Percentiles rank a stretch among this genome's conserved stretches.
phyloP scores from a whole-genome alignment of 2,888 invertebrate species.

The Scaptomyza polygonia region DNA sequence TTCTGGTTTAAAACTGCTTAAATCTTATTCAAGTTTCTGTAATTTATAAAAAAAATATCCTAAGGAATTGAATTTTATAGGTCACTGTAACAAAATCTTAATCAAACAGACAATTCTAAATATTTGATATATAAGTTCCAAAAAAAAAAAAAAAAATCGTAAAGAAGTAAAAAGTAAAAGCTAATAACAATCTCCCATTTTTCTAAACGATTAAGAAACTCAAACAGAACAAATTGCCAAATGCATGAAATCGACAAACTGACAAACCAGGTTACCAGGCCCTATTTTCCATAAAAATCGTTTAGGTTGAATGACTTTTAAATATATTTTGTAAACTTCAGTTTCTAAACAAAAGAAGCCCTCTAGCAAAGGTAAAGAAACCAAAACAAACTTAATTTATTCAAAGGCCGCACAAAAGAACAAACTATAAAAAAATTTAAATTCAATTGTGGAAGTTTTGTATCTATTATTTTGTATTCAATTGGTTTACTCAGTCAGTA shows the following conservation, averaged over 20 bases:
- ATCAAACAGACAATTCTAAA: background rate
- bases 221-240: slow-evolving; percentile 26
- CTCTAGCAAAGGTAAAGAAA: slow-evolving; percentile 29
- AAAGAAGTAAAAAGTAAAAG: slow-evolving; percentile 55
- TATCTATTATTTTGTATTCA: slow-evolving; percentile 24
- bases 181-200: slow-evolving; percentile 10
- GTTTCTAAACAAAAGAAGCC: slow-evolving; percentile 46
- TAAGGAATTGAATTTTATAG: background rate
- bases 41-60: background rate
- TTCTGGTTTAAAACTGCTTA: too few species aligned
- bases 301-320: slow-evolving; percentile 72
- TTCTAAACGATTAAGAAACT: slow-evolving; percentile 14
- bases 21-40: too few species aligned
- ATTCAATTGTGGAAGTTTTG: slow-evolving; percentile 11
- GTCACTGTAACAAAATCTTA: background rate
- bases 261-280: slow-evolving; percentile 54
- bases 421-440: slow-evolving; percentile 39
- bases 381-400: slow-evolving; percentile 51
- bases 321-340: slow-evolving; percentile 55
- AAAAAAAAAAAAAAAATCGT: slow-evolving; percentile 1
- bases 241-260: slow-evolving; percentile 36
- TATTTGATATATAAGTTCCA: background rate
- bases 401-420: slow-evolving; percentile 27
- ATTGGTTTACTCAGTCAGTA: slow-evolving; percentile 65
- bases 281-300: slow-evolving; percentile 34